Evolutionary conservation across 2,888 invertebrate species (phyloP).

Genomic region (Thysanoteuthis rhombus): DNA sequence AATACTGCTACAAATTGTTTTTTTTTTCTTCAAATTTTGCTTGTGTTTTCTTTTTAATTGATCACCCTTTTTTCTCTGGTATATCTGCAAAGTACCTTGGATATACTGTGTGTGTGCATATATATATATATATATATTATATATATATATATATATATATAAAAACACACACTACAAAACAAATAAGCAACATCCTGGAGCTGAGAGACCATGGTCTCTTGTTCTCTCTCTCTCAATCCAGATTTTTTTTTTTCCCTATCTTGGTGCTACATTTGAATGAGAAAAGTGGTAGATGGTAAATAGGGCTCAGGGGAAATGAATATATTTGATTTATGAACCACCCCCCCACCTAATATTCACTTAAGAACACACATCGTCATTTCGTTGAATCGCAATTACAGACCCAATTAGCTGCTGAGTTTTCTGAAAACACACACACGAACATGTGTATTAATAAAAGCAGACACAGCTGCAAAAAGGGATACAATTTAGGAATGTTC

Average conservation of each 20-base stretch:
- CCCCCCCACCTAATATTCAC: neutral
- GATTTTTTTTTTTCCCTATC: neutral
- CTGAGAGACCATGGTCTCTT: neutral
- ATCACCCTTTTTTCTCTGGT: neutral
- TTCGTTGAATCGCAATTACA: neutral
- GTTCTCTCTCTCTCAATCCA: too few relatives aligned
- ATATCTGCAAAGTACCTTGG: neutral
- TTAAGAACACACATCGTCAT: neutral
- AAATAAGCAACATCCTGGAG: neutral
- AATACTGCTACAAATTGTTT: slow-evolving; percentile 22
- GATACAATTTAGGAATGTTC: neutral
- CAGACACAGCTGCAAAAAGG: neutral
- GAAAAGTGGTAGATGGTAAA: neutral
- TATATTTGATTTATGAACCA: neutral
- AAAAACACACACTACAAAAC: neutral
- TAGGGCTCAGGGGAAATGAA: neutral
- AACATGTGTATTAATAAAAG: neutral
- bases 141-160: too few relatives aligned
- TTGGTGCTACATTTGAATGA: neutral
- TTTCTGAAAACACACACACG: neutral
- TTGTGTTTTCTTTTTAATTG: neutral
- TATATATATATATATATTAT: too few relatives aligned
- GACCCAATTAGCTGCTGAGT: neutral
- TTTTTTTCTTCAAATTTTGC: neutral
- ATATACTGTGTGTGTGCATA: too few relatives aligned